A percentile compares a stretch with the other conserved stretches of the same genome.
phyloP scores from a whole-genome alignment of 2,888 invertebrate species.

The Tetragnatha montana region DNA sequence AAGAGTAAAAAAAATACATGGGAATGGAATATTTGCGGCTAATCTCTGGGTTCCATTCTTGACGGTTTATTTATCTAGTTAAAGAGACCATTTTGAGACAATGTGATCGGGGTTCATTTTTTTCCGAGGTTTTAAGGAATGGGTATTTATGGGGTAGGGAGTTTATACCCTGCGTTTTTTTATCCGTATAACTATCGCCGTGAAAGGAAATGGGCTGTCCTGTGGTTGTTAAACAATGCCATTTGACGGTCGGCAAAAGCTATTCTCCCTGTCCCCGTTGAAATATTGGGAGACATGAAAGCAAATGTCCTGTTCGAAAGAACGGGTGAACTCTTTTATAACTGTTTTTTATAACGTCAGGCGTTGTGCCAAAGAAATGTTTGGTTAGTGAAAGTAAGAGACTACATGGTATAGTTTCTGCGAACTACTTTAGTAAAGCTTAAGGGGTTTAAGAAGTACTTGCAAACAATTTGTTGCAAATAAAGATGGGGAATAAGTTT shows the following conservation, averaged over 20 bases:
- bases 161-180: background rate
- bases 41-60: conserved; percentile 44
- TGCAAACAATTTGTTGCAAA: no score
- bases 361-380: background rate
- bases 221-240: background rate
- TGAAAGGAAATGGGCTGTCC: background rate
- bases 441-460: no score
- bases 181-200: background rate
- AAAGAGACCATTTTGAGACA: conserved; percentile 30
- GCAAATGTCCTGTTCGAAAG: background rate
- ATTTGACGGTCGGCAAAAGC: background rate
- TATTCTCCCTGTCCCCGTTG: background rate
- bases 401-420: no score
- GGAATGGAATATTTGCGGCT: conserved; percentile 20
- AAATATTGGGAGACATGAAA: background rate
- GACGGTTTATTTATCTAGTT: conserved; percentile 55
- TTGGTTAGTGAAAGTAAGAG: background rate
- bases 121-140: background rate
- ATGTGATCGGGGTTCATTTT: background rate
- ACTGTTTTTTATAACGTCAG: background rate
- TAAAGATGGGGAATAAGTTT: no score
- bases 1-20: background rate
- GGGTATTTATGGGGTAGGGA: background rate
- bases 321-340: background rate
- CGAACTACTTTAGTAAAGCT: no score